Evolutionary conservation across 1,140 invertebrate species (phyloP), one percentile per base, ranked within the genome.

Genomic region (Lasioglossum baleicum): DNA sequence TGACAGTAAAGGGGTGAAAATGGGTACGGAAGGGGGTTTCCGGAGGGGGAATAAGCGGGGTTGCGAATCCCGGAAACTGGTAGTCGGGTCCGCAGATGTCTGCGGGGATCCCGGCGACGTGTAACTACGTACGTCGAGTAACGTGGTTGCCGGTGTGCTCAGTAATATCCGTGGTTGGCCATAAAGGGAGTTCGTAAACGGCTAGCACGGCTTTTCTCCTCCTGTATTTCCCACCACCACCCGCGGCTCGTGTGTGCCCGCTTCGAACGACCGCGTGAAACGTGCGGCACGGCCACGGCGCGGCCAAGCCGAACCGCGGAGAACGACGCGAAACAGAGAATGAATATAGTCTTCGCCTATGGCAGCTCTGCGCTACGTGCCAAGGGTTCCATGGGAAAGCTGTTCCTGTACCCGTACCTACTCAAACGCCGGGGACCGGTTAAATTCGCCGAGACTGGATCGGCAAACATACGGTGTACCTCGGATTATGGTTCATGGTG

Each of bases 131-230:
- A 85, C 82, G 75, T 82, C 70, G 67, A 63, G 75, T 85, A 85
- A 85, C 84, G 66, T 79, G 67, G 31, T 64, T 60, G 74, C 53
- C 70, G 13, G 35, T 48, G 80, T 58, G 68, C n/a, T n/a, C 60
- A 44, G 76, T 83, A 86, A 85, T 85, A 86, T 68, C 69, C 51
- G 84, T 68, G 84, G 83, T 71, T 74, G 69, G 72, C 68, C 73
- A 31, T 86, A 86, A 86, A 86, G 84, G 81, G 84, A 86, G 75
- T 80, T 82, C 75, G 74, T 81, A 85, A 85, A 86, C 80, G 84
- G 75, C 84, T 76, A 60, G n/a, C 63, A 80, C 70, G 71, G 68
- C 79, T 83, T 86, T 80, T 60, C 74, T 71, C 65, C 35, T 26
- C 22, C 42, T 63, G 74, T 61, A 78, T 82, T 78, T 82, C 61